Percentiles rank a stretch among this genome's conserved stretches.
These are phyloP conservation scores for Brachyhypopomus occidentalis DNA, from an alignment of 2,113 vertebrate genomes.

Conservation along the genomic window DNA sequence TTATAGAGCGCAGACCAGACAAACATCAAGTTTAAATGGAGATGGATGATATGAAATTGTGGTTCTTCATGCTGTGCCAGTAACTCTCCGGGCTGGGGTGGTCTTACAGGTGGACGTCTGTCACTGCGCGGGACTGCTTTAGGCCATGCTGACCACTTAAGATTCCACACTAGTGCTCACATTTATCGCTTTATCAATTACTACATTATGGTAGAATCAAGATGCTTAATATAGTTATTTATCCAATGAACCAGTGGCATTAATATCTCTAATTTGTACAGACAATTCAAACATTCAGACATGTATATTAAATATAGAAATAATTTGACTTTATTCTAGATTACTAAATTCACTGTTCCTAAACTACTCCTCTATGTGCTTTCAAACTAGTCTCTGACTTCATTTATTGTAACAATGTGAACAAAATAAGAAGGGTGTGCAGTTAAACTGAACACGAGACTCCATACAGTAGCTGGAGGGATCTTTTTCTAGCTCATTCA, in stretches of 20 bases:
- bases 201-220: slow-evolving; percentile 6
- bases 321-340: neutral
- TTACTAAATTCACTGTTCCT: neutral
- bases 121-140: neutral
- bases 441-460: slow-evolving; percentile 26
- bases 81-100: neutral
- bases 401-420: slow-evolving; percentile 25
- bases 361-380: neutral
- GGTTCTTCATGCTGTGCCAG: neutral
- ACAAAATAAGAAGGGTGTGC: slow-evolving; percentile 27
- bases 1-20: neutral
- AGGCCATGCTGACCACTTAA: neutral
- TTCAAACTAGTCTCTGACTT: neutral
- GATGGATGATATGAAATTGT: neutral
- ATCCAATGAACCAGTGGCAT: neutral
- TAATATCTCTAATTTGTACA: neutral
- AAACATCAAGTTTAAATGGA: neutral
- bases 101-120: neutral
- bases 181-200: neutral
- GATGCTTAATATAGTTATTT: neutral
- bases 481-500: slow-evolving; percentile 70
- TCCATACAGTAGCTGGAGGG: slow-evolving; percentile 72
- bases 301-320: slow-evolving; percentile 1
- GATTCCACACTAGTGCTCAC: neutral
- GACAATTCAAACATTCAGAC: too few species aligned